phyloP scores from a whole-genome alignment of 2,113 vertebrate species.

The Climacteris rufus region DNA sequence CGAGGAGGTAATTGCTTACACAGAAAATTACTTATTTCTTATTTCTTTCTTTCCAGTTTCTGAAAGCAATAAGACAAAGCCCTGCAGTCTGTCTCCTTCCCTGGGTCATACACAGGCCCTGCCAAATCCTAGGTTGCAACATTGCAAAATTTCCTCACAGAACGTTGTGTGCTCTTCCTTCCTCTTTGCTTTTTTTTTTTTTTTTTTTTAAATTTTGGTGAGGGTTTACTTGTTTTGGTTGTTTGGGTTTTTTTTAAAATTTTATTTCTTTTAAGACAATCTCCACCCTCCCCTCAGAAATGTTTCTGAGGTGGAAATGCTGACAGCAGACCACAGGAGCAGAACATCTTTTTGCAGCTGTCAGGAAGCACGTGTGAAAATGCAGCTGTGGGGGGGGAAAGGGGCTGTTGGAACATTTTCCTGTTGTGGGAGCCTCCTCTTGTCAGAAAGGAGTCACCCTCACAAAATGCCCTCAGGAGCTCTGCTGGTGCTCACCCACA shows the following conservation, averaged over 20 bases:
- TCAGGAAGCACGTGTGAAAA: not conserved
- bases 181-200: not conserved
- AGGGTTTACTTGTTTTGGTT: not conserved
- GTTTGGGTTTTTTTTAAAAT: not conserved
- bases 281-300: not conserved
- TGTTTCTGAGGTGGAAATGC: not conserved
- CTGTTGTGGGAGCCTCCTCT: not conserved
- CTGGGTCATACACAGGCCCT: not conserved
- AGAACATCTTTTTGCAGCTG: not conserved
- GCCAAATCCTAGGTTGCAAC: not conserved
- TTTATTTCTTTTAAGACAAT: not conserved
- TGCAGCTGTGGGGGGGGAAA: not conserved
- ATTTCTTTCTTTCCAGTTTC: not conserved
- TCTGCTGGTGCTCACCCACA: not conserved
- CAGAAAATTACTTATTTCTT: not conserved
- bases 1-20: not conserved
- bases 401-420: not conserved
- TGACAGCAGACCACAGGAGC: not conserved
- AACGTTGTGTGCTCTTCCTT: not conserved
- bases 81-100: not conserved
- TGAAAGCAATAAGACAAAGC: not conserved
- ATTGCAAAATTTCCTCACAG: not conserved
- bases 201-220: no score
- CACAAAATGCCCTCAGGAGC: not conserved
- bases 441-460: not conserved